A percentile compares a stretch with the other conserved stretches of the same genome.
Conservation (phyloP, 1,140 invertebrate species). For the Apis dorsata region DNA sequence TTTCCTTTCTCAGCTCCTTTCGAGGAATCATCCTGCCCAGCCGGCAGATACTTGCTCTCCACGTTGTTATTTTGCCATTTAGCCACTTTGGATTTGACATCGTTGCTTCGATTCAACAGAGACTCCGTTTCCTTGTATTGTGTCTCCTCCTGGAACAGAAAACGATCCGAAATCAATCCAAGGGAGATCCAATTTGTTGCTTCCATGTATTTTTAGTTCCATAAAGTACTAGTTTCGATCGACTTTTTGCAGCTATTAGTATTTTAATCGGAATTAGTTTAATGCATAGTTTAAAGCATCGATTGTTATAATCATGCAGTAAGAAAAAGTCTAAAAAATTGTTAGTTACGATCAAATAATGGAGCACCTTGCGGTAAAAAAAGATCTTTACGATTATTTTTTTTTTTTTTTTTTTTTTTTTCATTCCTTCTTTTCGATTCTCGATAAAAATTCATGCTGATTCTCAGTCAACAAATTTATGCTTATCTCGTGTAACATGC, state of each 20-base stretch:
- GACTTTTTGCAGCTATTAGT: background rate
- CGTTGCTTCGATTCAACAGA: constrained; percentile 28
- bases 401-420: background rate
- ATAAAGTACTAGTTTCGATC: background rate
- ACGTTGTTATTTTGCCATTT: constrained; percentile 54
- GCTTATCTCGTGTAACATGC: background rate
- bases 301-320: background rate
- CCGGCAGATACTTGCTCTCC: constrained; percentile 38
- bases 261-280: background rate
- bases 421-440: background rate
- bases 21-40: background rate
- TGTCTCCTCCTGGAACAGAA: constrained; percentile 56
- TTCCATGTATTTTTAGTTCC: background rate
- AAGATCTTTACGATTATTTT: background rate
- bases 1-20: background rate
- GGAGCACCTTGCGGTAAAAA: background rate
- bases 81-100: constrained; percentile 39
- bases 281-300: background rate
- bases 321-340: too few species aligned
- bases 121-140: constrained; percentile 36
- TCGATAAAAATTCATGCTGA: too few species aligned
- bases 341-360: background rate
- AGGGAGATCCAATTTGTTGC: background rate
- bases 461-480: too few species aligned
- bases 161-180: background rate